Conservation (phyloP, 2,888 invertebrate genomes). For the Ennomos fuscantarius region DNA sequence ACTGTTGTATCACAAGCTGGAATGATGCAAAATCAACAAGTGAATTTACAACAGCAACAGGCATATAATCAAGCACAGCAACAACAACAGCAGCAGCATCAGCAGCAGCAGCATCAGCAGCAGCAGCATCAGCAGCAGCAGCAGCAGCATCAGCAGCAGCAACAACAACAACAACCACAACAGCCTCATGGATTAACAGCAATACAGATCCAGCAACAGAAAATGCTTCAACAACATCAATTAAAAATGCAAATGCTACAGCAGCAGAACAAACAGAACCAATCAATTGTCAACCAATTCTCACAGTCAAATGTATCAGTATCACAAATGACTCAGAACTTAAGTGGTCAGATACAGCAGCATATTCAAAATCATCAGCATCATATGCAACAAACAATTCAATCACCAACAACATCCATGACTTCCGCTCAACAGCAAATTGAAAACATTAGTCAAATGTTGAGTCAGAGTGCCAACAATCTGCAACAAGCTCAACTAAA, state of each 20-base stretch:
- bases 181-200: constrained; percentile 78
- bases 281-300: constrained; percentile 54
- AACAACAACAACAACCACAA: constrained; percentile 54
- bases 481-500: constrained; percentile 75
- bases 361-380: constrained; percentile 74
- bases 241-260: constrained; percentile 82
- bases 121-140: constrained; percentile 45
- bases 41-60: constrained; percentile 68
- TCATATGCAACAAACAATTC: constrained; percentile 73
- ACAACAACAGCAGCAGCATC: constrained; percentile 46
- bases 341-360: constrained; percentile 73
- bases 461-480: constrained; percentile 80
- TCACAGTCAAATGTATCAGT: constrained; percentile 74
- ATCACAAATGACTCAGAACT: constrained; percentile 74
- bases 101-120: constrained; percentile 42
- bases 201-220: constrained; percentile 82
- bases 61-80: constrained; percentile 52
- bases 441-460: constrained; percentile 86
- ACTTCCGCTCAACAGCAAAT: constrained; percentile 87
- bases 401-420: constrained; percentile 75
- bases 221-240: constrained; percentile 85
- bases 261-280: constrained; percentile 63
- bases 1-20: constrained; percentile 67
- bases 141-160: constrained; percentile 60
- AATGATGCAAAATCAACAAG: constrained; percentile 68